A percentile compares a stretch with the other conserved stretches of the same genome.
These are phyloP conservation scores for Amphimallon solstitiale DNA, from an alignment of 2,888 invertebrate species.

Conservation along the genomic window DNA sequence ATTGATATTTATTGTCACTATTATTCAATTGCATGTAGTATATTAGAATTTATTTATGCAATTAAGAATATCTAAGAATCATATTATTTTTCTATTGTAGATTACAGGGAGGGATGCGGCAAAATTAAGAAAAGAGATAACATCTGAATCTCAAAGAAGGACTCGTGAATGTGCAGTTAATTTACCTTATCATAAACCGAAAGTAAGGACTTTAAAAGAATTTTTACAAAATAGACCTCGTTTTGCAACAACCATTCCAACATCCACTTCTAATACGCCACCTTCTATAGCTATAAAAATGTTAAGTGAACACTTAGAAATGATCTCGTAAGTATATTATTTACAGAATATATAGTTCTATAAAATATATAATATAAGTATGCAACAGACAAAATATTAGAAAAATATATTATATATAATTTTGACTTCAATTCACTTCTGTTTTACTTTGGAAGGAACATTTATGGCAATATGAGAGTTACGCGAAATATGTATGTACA, in stretches of 20 bases:
- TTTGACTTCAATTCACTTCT: no score
- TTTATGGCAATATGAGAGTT: no score
- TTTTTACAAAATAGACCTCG: slow-evolving; percentile 71
- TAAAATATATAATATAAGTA: no score
- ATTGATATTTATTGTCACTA: no score
- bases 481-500: no score
- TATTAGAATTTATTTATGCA: no score
- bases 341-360: no score
- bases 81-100: slow-evolving; percentile 63
- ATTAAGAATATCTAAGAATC: no score
- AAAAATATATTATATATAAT: no score
- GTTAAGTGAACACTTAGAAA: slow-evolving; percentile 72
- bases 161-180: slow-evolving; percentile 79
- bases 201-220: slow-evolving; percentile 80
- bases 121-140: slow-evolving; percentile 78
- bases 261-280: slow-evolving; percentile 55
- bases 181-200: slow-evolving; percentile 88
- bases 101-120: slow-evolving; percentile 75
- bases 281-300: slow-evolving; percentile 71
- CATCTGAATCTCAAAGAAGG: slow-evolving; percentile 85
- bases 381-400: no score
- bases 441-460: no score
- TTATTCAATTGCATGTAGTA: no score
- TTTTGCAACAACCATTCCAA: slow-evolving; percentile 60
- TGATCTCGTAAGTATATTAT: slow-evolving; percentile 70